Percentiles rank a stretch among this genome's conserved stretches.
Evolutionary conservation across 2,113 vertebrate species (phyloP).

Genomic region (Scalopus aquaticus): DNA sequence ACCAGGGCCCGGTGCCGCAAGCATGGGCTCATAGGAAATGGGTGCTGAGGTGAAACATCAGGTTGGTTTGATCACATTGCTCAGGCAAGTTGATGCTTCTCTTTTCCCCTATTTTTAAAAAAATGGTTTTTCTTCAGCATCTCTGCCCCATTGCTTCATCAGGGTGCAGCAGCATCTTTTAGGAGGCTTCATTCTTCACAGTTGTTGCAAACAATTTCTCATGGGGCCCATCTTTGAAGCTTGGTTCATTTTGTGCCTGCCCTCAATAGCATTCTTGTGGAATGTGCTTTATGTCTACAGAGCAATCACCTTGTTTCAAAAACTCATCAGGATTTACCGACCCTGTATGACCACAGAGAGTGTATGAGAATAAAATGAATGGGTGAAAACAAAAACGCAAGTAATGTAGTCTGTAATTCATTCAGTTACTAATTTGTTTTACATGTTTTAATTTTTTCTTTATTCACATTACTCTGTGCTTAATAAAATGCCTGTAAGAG

Average conservation of each 20-base stretch:
- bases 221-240: not conserved
- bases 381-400: not conserved
- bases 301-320: not conserved
- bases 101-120: not conserved
- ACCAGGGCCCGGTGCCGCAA: not conserved
- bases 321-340: not conserved
- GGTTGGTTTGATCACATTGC: not conserved
- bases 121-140: not conserved
- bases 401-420: no score
- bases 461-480: accelerated
- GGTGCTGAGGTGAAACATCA: not conserved
- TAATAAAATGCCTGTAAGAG: not conserved
- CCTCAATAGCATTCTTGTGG: accelerated
- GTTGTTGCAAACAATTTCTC: not conserved
- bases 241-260: not conserved
- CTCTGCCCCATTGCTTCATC: not conserved
- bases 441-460: accelerated
- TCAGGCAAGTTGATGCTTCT: not conserved
- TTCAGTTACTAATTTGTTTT: not conserved
- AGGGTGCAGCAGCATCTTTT: not conserved
- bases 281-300: no score
- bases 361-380: not conserved
- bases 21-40: accelerated
- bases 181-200: not conserved
- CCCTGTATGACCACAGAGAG: not conserved